These are phyloP conservation scores for Pomacea maculata DNA, from an alignment of 1,140 invertebrate species.

Conservation along the genomic window DNA sequence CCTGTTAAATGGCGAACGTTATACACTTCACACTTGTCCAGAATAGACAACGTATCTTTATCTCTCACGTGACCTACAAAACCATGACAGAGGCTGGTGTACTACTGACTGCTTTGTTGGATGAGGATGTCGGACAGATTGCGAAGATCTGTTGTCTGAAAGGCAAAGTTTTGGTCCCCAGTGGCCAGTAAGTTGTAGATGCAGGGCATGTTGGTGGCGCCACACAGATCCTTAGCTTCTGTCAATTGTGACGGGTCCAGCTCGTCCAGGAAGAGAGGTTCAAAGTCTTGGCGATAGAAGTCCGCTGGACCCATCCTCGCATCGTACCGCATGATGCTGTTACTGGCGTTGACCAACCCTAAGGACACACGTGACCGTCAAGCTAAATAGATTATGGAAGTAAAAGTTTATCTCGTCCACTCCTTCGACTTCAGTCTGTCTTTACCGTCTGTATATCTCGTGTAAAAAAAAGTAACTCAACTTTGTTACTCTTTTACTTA, in stretches of 20 bases:
- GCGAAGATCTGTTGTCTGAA: conserved; percentile 5
- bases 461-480: too few relatives aligned
- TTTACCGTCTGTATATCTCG: too few relatives aligned
- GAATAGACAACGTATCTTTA: too few relatives aligned
- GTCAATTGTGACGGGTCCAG: conserved; percentile 5
- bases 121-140: background rate
- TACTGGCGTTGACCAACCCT: conserved; percentile 29
- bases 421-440: too few relatives aligned
- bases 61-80: too few relatives aligned
- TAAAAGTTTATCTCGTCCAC: too few relatives aligned
- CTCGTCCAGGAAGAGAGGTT: conserved; percentile 36
- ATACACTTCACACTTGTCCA: too few relatives aligned
- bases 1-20: too few relatives aligned
- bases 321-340: conserved; percentile 33
- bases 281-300: conserved; percentile 29
- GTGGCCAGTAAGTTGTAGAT: conserved; percentile 38
- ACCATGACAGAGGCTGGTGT: background rate
- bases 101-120: background rate
- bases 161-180: conserved; percentile 31
- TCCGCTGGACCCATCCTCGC: conserved; percentile 19
- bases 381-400: too few relatives aligned
- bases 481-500: conserved; percentile 10
- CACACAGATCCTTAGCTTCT: conserved; percentile 25
- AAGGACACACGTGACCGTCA: too few relatives aligned
- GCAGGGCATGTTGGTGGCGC: conserved; percentile 29